These are phyloP conservation scores for Megaleporinus macrocephalus DNA, from an alignment of 2,113 vertebrate species.

Conservation along the genomic window DNA sequence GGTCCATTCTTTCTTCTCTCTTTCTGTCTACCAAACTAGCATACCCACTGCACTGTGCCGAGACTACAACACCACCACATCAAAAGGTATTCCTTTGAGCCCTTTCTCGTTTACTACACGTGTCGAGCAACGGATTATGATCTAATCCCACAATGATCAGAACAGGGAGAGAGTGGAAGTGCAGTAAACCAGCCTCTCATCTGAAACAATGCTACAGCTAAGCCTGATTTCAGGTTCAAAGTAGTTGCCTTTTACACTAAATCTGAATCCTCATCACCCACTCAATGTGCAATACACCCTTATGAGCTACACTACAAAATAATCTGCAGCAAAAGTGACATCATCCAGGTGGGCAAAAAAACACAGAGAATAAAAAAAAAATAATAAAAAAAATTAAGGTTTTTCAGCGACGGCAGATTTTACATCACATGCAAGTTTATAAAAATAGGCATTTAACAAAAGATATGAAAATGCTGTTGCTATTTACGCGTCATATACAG, in stretches of 20 bases:
- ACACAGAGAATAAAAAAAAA: not conserved
- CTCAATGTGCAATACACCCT: not conserved
- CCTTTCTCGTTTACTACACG: not conserved
- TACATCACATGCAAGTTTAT: conserved; percentile 3
- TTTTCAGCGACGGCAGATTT: not conserved
- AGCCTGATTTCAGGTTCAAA: conserved; percentile 9
- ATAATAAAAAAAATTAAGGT: no score
- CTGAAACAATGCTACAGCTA: conserved; percentile 1
- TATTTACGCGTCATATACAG: not conserved
- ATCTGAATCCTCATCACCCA: not conserved
- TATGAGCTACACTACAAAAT: not conserved
- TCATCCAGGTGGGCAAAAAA: not conserved
- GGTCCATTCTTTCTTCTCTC: not conserved
- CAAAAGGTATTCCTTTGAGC: not conserved
- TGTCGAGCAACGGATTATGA: not conserved
- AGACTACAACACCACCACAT: not conserved
- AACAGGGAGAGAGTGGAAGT: not conserved
- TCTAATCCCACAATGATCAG: not conserved
- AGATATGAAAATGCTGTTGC: not conserved
- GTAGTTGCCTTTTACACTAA: not conserved
- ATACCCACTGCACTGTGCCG: not conserved
- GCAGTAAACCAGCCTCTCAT: no score
- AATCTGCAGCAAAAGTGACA: not conserved
- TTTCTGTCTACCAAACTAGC: not conserved
- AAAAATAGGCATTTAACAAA: conserved; percentile 1